phyloP scores from a whole-genome alignment of 2,888 invertebrate species.

The Odontothrips loti region DNA sequence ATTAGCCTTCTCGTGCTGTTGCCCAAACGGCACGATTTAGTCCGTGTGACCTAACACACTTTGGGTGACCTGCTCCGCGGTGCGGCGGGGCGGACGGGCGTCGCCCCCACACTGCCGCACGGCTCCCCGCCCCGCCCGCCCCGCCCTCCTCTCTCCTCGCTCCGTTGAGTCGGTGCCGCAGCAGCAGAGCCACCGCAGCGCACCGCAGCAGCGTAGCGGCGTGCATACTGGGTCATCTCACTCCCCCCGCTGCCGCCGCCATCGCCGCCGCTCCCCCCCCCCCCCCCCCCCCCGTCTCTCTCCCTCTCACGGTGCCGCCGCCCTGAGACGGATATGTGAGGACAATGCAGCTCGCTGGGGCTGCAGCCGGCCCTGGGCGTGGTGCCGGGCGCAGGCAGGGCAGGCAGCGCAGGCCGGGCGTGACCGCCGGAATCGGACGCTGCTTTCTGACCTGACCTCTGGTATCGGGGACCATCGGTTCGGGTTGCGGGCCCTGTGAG shows the following conservation, averaged over 20 bases:
- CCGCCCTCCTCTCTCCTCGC: neutral
- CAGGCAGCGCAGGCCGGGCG: no score
- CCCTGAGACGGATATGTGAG: conserved; percentile 3
- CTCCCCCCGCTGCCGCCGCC: neutral
- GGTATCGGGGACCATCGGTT: no score
- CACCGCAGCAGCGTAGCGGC: neutral
- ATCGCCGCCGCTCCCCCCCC: neutral
- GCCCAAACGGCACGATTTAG: conserved; percentile 8
- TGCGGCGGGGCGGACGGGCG: neutral
- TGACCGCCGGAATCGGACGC: no score
- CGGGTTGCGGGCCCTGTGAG: no score
- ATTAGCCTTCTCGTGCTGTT: conserved; percentile 13
- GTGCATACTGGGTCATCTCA: conserved; percentile 20
- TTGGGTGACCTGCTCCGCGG: conserved; percentile 16
- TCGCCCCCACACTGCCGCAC: neutral
- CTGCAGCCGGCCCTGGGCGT: neutral
- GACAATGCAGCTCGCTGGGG: neutral
- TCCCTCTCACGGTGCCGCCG: neutral
- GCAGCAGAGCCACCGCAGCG: neutral
- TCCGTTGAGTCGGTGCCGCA: neutral
- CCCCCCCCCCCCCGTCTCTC: neutral
- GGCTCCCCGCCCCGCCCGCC: neutral
- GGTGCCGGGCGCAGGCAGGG: neutral
- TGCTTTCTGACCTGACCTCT: no score
- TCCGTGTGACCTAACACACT: conserved; percentile 24